phyloP scores from a whole-genome alignment of 2,888 invertebrate genomes.

The Hirtodrosophila duncani region DNA sequence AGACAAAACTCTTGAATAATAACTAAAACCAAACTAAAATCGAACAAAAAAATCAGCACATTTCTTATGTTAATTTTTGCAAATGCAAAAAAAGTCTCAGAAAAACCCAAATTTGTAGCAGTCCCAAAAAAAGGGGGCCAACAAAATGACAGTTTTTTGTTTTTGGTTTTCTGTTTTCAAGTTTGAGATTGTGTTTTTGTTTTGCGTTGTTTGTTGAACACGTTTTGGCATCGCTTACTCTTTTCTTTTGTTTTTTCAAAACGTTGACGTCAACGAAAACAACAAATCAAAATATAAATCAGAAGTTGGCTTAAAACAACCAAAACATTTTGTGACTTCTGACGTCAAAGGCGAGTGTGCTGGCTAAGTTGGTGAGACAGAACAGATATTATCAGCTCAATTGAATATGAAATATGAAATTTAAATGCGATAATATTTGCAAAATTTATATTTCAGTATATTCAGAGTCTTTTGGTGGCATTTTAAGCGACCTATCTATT shows the following conservation, averaged over 20 bases:
- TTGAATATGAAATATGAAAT: too few species aligned
- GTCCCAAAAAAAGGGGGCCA: slow-evolving; percentile 30
- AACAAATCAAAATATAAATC: slow-evolving; percentile 37
- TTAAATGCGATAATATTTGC: too few species aligned
- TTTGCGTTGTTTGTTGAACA: slow-evolving; percentile 38
- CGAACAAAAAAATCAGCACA: slow-evolving; percentile 54
- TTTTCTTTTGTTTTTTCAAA: slow-evolving; percentile 19
- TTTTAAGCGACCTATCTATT: too few species aligned
- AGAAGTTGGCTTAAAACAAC: slow-evolving; percentile 21
- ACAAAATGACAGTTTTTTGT: slow-evolving; percentile 29
- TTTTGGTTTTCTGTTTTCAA: slow-evolving; percentile 41
- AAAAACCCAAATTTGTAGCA: slow-evolving; percentile 34
- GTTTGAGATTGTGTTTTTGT: slow-evolving; percentile 25
- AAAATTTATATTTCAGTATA: too few species aligned
- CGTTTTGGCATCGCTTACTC: too few species aligned
- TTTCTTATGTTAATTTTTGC: slow-evolving; percentile 71
- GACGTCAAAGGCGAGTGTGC: slow-evolving; percentile 13
- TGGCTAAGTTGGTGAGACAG: background rate
- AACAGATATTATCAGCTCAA: too few species aligned
- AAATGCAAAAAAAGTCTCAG: slow-evolving; percentile 55
- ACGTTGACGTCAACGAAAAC: slow-evolving; percentile 53
- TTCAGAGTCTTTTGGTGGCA: too few species aligned
- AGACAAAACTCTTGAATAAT: slow-evolving; percentile 31
- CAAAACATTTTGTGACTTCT: slow-evolving; percentile 9
- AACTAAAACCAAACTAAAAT: slow-evolving; percentile 9